A percentile compares a stretch with the other conserved stretches of the same genome.
Conservation (phyloP, 1,140 invertebrate genomes). For the Rhagoletis pomonella region DNA sequence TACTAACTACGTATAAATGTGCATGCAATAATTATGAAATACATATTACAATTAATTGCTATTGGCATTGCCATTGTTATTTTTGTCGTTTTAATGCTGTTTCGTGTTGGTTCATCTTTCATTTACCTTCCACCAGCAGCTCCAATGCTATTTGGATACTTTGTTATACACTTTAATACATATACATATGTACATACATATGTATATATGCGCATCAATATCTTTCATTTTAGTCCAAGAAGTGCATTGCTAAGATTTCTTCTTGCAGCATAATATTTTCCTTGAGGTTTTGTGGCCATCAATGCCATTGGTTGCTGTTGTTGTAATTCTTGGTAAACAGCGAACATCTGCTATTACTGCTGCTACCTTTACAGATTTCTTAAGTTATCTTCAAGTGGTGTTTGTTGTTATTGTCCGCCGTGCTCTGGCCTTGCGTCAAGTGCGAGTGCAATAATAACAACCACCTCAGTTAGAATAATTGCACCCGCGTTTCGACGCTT, state of each 20-base stretch:
- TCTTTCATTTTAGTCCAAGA: slow-evolving; percentile 16
- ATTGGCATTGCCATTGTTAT: background rate
- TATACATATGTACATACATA: background rate
- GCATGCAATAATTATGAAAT: background rate
- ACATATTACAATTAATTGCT: background rate
- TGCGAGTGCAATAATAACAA: background rate
- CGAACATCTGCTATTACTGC: slow-evolving; percentile 20
- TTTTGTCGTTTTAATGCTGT: slow-evolving; percentile 13
- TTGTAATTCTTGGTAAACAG: slow-evolving; percentile 45
- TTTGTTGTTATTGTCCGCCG: background rate
- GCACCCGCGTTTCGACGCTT: slow-evolving; percentile 35
- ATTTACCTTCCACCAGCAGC: slow-evolving; percentile 31
- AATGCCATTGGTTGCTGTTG: slow-evolving; percentile 22
- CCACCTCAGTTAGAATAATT: background rate
- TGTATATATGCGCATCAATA: background rate
- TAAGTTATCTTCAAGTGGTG: background rate
- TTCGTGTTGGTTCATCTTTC: slow-evolving; percentile 33
- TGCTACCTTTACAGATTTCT: slow-evolving; percentile 32
- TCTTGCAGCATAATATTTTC: slow-evolving; percentile 8
- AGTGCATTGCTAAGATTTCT: slow-evolving; percentile 48
- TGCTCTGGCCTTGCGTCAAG: slow-evolving; percentile 1
- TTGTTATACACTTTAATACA: background rate
- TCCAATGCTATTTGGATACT: background rate
- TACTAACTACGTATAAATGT: too few species aligned
- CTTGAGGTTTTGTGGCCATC: slow-evolving; percentile 33